Conservation (phyloP, 2,888 invertebrate genomes). For the Linnaemya vulpina region DNA sequence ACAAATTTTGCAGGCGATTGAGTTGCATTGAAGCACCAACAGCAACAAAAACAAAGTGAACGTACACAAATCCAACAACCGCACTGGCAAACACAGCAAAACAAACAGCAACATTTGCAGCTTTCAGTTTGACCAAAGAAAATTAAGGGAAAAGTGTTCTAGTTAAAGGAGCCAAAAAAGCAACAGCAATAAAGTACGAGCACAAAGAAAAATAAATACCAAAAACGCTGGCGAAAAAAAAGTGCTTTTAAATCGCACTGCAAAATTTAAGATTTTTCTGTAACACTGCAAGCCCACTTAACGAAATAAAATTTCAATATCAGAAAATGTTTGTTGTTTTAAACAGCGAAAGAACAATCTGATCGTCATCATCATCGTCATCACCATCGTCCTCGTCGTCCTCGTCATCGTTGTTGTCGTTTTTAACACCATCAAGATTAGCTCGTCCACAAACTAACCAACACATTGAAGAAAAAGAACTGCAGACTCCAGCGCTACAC, state of each 20-base stretch:
- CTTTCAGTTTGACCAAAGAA: conserved; percentile 58
- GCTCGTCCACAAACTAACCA: conserved; percentile 29
- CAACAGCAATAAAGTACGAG: conserved; percentile 13
- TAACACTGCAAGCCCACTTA: conserved; percentile 28
- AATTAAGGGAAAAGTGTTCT: conserved; percentile 70
- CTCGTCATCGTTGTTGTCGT: conserved; percentile 51
- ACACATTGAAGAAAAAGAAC: conserved; percentile 43
- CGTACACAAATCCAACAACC: conserved; percentile 39
- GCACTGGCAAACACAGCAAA: conserved; percentile 55
- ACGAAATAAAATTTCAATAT: conserved; percentile 65
- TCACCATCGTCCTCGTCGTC: too few species aligned
- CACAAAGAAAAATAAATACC: conserved; percentile 34
- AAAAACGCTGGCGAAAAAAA: conserved; percentile 9
- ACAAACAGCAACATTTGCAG: conserved; percentile 72
- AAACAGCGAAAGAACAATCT: conserved; percentile 44
- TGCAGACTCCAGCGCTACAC: conserved; percentile 40
- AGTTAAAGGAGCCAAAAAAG: conserved; percentile 61
- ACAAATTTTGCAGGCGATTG: conserved; percentile 73
- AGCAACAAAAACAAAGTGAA: conserved; percentile 21
- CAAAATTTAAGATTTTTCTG: conserved; percentile 22
- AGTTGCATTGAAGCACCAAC: conserved; percentile 64
- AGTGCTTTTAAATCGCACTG: conserved; percentile 49
- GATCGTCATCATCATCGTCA: conserved; percentile 54
- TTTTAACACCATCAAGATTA: conserved; percentile 69
- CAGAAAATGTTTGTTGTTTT: conserved; percentile 24